Conservation (phyloP, 2,888 invertebrate genomes). For the Aleiodes leptofemur region DNA sequence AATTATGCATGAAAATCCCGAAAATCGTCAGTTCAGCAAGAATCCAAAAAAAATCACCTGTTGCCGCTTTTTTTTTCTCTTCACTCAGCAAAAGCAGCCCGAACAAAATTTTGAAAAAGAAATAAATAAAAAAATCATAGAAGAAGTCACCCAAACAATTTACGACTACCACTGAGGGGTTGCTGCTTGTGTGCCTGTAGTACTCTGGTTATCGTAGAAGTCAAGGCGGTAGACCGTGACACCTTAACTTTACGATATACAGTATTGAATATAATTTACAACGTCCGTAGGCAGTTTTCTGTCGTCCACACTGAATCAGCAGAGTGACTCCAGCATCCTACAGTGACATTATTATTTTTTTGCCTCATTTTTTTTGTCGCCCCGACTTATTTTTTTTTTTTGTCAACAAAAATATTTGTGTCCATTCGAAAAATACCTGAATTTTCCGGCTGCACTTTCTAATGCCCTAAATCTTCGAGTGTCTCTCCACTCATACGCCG, state of each 20-base stretch:
- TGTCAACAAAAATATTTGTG: slow-evolving; percentile 1
- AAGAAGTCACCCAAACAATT: slow-evolving; percentile 45
- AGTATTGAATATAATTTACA: slow-evolving; percentile 68
- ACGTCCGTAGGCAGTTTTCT: slow-evolving; percentile 59
- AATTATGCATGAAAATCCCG: too few species aligned
- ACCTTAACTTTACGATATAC: slow-evolving; percentile 67
- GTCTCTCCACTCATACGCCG: not conserved
- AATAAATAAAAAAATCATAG: slow-evolving; percentile 8
- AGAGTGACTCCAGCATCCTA: not conserved
- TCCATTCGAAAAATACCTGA: slow-evolving; percentile 12
- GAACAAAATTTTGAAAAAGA: too few species aligned
- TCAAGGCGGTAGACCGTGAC: slow-evolving; percentile 64
- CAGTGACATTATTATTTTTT: slow-evolving; percentile 1
- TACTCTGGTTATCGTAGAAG: slow-evolving; percentile 60
- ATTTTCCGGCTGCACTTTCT: slow-evolving; percentile 3
- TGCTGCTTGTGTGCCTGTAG: slow-evolving; percentile 25
- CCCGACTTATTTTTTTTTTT: not conserved
- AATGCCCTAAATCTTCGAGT: not conserved
- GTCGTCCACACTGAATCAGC: slow-evolving; percentile 42
- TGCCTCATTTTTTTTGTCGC: slow-evolving; percentile 6
- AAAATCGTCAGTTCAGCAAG: too few species aligned
- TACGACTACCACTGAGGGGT: slow-evolving; percentile 47
- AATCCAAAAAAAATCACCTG: slow-evolving; percentile 32
- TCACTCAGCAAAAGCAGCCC: slow-evolving; percentile 28
- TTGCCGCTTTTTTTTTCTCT: slow-evolving; percentile 46